Base-by-base conservation (phyloP, 2,888 invertebrate genomes). In the Nomada goodeniana region DNA sequence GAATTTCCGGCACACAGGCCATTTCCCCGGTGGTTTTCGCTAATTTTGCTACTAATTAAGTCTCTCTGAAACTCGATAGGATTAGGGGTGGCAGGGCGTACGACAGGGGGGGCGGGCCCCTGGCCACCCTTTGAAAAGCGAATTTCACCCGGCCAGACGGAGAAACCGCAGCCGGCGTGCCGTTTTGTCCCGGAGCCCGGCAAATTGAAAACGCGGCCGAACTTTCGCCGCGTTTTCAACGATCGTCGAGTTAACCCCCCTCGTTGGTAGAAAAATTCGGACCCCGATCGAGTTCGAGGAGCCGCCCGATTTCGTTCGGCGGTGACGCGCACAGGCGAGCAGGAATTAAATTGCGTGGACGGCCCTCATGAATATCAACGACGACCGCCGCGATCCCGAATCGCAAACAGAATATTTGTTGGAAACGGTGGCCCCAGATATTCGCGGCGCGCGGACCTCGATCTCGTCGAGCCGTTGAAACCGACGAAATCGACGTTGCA, bases 31-130 rank as follows among this genome's bases (percentile, higher is more conserved):
- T 57, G 89, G 90, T 90, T 89, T 87, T 80, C 86, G 60, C 86
- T 88, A 90, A 90, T 90, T 90, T 90, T 80, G 80, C 87, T 87
- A 88, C 89, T 90, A 90, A 90, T 90, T 88, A 89, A 89, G 86
- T 89, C 85, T 76, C 87, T 81, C 83, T 83, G 79, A 76, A 84
- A 86, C 83, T 84, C 84, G 71, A 82, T 76, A 73, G 82, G 84
- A 85, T 83, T 84, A 77, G 70, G 68, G 82, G 36, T n/a, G 79
- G 60, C 57, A 53, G 20, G 36, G 69, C 53, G 83, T 42, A 69
- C 64, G n/a, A 69, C 52, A 53, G 59, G 47, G 1, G 63, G 47
- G n/a, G 15, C 20, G 15, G 53, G 47, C 11, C 23, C 23, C 53
- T 23, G 50, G 65, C 42, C 13, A 2, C 67, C 86, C 80, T 86